phyloP scores from a whole-genome alignment of 2,888 invertebrate genomes.

The Eupithecia exiguata region DNA sequence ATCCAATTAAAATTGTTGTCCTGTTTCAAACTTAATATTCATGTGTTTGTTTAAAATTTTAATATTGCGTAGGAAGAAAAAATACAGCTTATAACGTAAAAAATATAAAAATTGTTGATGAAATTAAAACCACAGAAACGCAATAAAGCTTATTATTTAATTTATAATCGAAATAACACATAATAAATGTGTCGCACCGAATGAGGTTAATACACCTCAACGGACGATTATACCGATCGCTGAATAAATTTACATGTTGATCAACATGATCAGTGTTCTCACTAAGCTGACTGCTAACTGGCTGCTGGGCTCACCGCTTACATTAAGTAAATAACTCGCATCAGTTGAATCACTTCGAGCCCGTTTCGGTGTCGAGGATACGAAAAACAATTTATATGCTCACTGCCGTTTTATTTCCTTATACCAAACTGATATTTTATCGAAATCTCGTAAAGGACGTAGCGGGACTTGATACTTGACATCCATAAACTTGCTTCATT shows the following conservation, averaged over 20 bases:
- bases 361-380: constrained; percentile 51
- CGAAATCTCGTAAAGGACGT: constrained; percentile 43
- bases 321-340: constrained; percentile 59
- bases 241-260: constrained; percentile 81
- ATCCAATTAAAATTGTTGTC: not conserved
- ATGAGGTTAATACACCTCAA: constrained; percentile 77
- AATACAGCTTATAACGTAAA: not conserved
- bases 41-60: constrained; percentile 2
- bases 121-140: constrained; percentile 5
- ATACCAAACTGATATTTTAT: constrained; percentile 42
- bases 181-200: constrained; percentile 64
- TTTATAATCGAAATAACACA: constrained; percentile 57
- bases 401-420: constrained; percentile 41
- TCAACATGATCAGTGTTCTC: constrained; percentile 73
- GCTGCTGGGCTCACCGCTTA: constrained; percentile 58
- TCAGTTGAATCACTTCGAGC: constrained; percentile 47
- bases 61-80: constrained; percentile 3
- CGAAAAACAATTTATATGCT: constrained; percentile 53
- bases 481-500: constrained; percentile 42
- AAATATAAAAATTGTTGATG: not conserved
- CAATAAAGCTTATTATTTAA: constrained; percentile 14
- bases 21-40: not conserved
- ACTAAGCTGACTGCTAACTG: constrained; percentile 70
- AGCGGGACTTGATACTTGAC: constrained; percentile 32
- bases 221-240: constrained; percentile 75